phyloP scores from a whole-genome alignment of 1,140 invertebrate genomes.

The Zophobas atratus region DNA sequence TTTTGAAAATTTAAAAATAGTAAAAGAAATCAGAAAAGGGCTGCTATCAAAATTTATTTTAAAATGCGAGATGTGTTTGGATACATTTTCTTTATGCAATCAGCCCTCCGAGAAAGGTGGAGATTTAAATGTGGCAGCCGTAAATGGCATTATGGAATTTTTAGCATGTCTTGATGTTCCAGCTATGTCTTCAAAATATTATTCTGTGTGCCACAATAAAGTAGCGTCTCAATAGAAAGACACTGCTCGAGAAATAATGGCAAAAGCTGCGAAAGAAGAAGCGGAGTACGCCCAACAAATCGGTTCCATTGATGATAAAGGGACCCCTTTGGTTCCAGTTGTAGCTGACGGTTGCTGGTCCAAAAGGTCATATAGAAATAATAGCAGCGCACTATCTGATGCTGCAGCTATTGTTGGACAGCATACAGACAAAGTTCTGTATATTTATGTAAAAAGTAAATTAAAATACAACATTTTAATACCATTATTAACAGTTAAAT shows the following conservation, averaged over 20 bases:
- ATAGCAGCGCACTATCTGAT: neutral
- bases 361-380: slow-evolving; percentile 44
- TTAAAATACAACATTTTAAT: slow-evolving; percentile 18
- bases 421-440: slow-evolving; percentile 56
- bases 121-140: slow-evolving; percentile 1
- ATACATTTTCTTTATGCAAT: neutral
- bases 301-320: slow-evolving; percentile 54
- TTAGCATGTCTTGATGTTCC: neutral
- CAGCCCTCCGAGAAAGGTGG: slow-evolving; percentile 12
- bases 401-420: slow-evolving; percentile 36
- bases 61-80: slow-evolving; percentile 4
- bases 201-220: neutral
- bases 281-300: neutral
- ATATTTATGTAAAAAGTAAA: slow-evolving; percentile 62
- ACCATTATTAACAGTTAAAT: too few relatives aligned
- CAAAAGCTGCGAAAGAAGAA: neutral
- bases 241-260: neutral
- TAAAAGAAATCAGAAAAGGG: neutral
- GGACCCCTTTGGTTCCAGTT: slow-evolving; percentile 43
- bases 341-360: slow-evolving; percentile 49
- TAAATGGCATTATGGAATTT: slow-evolving; percentile 16
- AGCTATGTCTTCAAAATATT: neutral
- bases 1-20: neutral
- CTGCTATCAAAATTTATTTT: neutral
- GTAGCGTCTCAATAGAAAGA: neutral